Base-by-base conservation (phyloP, 2,888 invertebrate genomes). In the Morpho achilles region DNA sequence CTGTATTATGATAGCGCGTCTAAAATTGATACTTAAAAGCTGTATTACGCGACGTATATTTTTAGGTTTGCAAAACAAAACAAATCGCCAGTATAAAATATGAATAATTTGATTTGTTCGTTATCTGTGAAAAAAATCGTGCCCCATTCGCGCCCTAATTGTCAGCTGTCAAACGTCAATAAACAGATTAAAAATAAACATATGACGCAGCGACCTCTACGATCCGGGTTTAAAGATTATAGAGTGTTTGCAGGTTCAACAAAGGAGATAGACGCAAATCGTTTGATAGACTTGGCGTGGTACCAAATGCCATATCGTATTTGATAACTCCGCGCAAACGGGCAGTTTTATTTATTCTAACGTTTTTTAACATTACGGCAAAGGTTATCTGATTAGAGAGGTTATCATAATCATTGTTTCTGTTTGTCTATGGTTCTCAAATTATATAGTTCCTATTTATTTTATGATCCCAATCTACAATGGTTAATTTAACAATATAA, bases 131-230 rank as follows among this genome's bases (percentile, higher is more conserved):
- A 53, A 48, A 51, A 52, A 59, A 51, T 41, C 32, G 57, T 51
- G 54, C 56, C 42, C 53, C 54, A 59, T 49, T 41, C 32, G 57
- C 55, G 54, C 56, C 42, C 53, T 56, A 62, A 62, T 62, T 64
- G 62, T 60, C 62, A 64, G 60, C 59, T 62, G 64, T 62, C 62
- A 64, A 59, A 59, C 54, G 58, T 57, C 44, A 50, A 52, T 63
- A 41, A 56, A 61, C 58, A 63, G 56, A 63, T 61, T 59, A 59
- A 59, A 62, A 61, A 61, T 61, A 63, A 63, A 59, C 56, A 55
- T 9, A 58, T 63, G 57, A 49, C 57, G 55, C 44, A 57, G 47
- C 47, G 58, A 40, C 52, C 43, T 57, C 45, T 42, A 52, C 41
- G 52, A 45, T 49, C 23, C 40, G 7, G 39, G 52, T 50, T 54